Percentiles rank a stretch among this genome's conserved stretches.
Evolutionary conservation across 2,797 vertebrate genomes (phyloP).

Genomic region (Pseudotriccus pelzelni): DNA sequence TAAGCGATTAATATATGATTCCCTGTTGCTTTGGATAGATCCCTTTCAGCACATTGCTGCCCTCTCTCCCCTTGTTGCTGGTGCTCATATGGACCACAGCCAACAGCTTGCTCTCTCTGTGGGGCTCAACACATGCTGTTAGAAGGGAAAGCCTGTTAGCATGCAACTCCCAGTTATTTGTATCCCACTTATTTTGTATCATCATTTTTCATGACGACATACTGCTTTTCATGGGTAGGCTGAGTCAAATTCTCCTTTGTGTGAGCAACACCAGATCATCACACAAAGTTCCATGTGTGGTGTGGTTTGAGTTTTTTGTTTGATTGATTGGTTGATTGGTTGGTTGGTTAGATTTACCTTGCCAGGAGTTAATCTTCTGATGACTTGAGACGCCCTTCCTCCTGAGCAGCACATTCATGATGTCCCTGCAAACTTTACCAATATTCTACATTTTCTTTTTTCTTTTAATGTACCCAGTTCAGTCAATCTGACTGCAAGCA

Average conservation of each 20-base stretch:
- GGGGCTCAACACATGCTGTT: accelerated
- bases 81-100: not conserved
- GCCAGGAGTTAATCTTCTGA: not conserved
- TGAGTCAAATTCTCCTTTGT: not conserved
- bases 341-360: not conserved
- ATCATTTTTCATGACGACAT: not conserved
- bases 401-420: not conserved
- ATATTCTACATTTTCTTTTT: not conserved
- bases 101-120: not conserved
- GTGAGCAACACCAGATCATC: too few species aligned
- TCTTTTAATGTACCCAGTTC: not conserved
- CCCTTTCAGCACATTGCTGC: not conserved
- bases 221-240: not conserved
- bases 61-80: not conserved
- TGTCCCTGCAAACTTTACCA: not conserved
- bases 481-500: not conserved
- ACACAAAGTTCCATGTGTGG: not conserved
- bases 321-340: not conserved
- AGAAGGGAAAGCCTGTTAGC: not conserved
- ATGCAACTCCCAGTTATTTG: not conserved
- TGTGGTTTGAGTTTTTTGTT: not conserved
- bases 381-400: not conserved
- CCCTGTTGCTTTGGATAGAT: not conserved
- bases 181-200: not conserved
- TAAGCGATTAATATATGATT: not conserved